Percentiles rank a stretch among this genome's conserved stretches.
Evolutionary conservation across 2,113 vertebrate genomes (phyloP).

Genomic region (Ophiodon elongatus): DNA sequence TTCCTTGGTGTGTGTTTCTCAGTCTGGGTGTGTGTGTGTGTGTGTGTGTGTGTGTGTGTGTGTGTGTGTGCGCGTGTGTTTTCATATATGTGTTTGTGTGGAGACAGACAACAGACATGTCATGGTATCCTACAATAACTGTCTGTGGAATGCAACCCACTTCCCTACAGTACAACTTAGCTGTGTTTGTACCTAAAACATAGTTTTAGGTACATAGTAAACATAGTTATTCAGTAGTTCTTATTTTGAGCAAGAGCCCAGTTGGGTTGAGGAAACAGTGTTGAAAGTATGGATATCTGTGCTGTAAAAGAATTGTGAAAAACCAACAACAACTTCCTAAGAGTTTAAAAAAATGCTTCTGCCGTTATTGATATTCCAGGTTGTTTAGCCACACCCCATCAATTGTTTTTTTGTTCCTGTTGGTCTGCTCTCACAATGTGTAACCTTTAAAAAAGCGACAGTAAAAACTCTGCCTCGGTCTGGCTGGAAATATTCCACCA

Average conservation of each 20-base stretch:
- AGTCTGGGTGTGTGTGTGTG: constrained; percentile 39
- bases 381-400: too few species aligned
- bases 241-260: background rate
- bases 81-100: constrained; percentile 53
- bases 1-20: constrained; percentile 68
- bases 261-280: background rate
- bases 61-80: constrained; percentile 17
- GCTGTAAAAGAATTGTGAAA: background rate
- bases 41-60: too few species aligned
- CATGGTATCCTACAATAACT: constrained; percentile 68
- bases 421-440: background rate
- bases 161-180: constrained; percentile 33
- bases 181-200: background rate
- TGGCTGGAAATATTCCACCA: background rate
- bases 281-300: background rate
- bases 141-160: constrained; percentile 73
- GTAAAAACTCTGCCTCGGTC: background rate
- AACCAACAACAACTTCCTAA: background rate
- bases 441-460: background rate
- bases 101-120: constrained; percentile 59
- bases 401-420: background rate
- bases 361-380: background rate
- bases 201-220: too few species aligned
- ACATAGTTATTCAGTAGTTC: background rate
- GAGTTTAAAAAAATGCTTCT: background rate